Base-by-base conservation (phyloP, 53 echinoderm and acorn worm genomes). In the Luidia sarsii region DNA sequence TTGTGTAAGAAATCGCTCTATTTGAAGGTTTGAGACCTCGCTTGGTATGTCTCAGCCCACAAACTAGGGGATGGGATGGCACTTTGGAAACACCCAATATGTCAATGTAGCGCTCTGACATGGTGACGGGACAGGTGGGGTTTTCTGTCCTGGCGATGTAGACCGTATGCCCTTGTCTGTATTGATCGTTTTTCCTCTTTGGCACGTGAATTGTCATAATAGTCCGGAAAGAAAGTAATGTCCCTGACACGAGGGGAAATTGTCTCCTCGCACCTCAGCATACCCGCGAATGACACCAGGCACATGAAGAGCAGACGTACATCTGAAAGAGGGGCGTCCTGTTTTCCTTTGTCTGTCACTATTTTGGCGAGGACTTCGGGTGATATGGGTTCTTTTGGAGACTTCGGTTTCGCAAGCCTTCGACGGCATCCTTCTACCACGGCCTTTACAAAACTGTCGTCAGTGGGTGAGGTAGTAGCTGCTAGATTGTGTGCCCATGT, bases 151-250 rank as follows among this genome's bases (percentile, higher is more conserved):
- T 75, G 20, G 85, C 75, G 37, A 85, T 79, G 27, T 80, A 75
- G n/a, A 85, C 86, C 13, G 67, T 64, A 46, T 86, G 80, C 15
- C 86, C 80, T 57, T 86, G 39, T n/a, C 80, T 66, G 43, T 50
- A 68, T 34, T 80, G 80, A 23, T 86, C 68, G 22, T 86, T 86
- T 84, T 80, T 86, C 59, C 86, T 50, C 57, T 81, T 86, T 4
- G 54, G 67, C 18, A 86, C 18, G 18, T 79, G 52, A 33, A 86
- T 31, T 46, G 79, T 21, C 86, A 86, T 80, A n/a, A 56, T 86
- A 80, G 41, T 79, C 80, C 23, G 59, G 57, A 7, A 63, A 80
- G 66, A 86, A 64, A 3, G 65, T 39, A 27, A 86, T 38, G 39
- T 38, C 69, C 7, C 45, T 33, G n/a, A 68, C 23, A 16, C 10